phyloP scores from a whole-genome alignment of 1,140 invertebrate genomes.

The Drosophila busckii region DNA sequence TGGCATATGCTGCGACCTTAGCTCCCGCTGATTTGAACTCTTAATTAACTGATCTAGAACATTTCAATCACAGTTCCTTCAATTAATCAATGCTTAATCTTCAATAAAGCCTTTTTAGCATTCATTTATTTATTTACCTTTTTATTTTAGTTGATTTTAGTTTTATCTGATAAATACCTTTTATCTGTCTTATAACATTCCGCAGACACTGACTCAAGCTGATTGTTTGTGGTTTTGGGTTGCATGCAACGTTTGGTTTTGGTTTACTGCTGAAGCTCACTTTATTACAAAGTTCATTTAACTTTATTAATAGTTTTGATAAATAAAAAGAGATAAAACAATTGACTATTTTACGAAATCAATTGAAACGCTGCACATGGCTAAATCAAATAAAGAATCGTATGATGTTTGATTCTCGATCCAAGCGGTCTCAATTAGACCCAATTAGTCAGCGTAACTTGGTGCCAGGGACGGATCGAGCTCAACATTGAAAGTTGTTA shows the following conservation, averaged over 20 bases:
- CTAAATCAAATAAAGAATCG: conserved; percentile 11
- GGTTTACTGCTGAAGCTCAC: conserved; percentile 1
- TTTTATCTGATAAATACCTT: background rate
- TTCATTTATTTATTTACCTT: no score
- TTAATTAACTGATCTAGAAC: no score
- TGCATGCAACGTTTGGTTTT: conserved; percentile 12
- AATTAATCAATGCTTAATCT: no score
- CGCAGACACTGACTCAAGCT: conserved; percentile 5
- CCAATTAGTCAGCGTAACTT: conserved; percentile 47
- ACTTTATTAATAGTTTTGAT: no score
- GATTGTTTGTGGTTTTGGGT: conserved; percentile 6
- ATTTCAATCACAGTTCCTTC: no score
- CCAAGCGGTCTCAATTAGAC: conserved; percentile 39
- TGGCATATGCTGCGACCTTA: no score
- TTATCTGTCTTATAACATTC: background rate
- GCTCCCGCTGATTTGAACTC: no score
- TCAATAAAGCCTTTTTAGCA: no score
- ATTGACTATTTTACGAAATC: conserved; percentile 18
- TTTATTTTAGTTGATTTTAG: no score
- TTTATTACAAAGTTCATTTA: conserved; percentile 18
- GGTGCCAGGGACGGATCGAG: conserved; percentile 9
- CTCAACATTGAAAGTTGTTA: no score
- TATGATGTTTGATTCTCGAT: conserved; percentile 13
- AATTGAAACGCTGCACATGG: conserved; percentile 7
- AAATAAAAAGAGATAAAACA: no score